Conservation (phyloP, 2,797 vertebrate species). For the Dallia pectoralis region DNA sequence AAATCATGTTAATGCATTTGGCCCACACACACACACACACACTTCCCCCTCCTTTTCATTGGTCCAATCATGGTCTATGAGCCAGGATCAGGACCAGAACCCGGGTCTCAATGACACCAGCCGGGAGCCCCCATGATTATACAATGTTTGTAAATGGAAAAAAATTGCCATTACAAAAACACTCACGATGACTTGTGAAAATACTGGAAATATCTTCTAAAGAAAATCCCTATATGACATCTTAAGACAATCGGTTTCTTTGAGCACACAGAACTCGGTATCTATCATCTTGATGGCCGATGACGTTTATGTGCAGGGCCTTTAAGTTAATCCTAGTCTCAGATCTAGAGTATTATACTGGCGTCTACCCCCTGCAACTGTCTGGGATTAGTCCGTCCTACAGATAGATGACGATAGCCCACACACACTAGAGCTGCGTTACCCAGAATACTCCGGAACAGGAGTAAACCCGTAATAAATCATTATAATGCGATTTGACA, state of each 20-base stretch:
- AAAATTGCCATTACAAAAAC: neutral
- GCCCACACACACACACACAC: too few relatives aligned
- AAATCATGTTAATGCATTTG: neutral
- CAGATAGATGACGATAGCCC: conserved; percentile 8
- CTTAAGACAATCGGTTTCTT: too few relatives aligned
- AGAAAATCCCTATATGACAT: neutral
- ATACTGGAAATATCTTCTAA: neutral
- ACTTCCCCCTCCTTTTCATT: too few relatives aligned
- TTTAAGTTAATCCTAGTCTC: conserved; percentile 58
- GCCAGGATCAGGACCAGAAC: too few relatives aligned
- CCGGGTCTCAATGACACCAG: too few relatives aligned
- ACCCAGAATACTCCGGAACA: conserved; percentile 66
- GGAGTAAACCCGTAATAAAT: conserved; percentile 67
- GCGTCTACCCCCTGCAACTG: conserved; percentile 16
- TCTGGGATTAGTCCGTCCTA: conserved; percentile 31
- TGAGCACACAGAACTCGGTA: neutral
- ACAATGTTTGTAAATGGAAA: neutral
- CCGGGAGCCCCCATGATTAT: neutral
- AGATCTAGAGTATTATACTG: conserved; percentile 39
- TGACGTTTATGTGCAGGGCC: neutral
- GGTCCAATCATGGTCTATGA: too few relatives aligned
- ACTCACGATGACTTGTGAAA: neutral
- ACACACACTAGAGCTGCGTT: conserved; percentile 59
- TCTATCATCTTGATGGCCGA: neutral
- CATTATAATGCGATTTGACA: conserved; percentile 70